Conservation (phyloP, 2,888 invertebrate genomes). For the Temnothorax rugatulus region DNA sequence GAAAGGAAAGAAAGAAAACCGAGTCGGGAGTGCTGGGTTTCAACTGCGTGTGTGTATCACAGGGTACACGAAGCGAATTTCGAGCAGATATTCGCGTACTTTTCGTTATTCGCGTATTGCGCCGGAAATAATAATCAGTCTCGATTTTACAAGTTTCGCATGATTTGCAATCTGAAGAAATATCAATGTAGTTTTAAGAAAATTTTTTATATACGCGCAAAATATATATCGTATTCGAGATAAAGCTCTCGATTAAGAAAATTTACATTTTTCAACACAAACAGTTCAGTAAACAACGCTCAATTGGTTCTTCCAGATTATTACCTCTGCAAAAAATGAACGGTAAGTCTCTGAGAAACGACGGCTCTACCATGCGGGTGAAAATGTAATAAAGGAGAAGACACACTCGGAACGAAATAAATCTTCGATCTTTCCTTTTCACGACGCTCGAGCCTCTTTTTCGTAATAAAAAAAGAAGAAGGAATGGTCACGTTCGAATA, state of each 20-base stretch:
- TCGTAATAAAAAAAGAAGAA: neutral
- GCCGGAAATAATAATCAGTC: conserved; percentile 2
- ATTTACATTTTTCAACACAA: conserved; percentile 15
- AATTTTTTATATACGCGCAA: neutral
- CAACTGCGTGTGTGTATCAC: neutral
- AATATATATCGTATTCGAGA: neutral
- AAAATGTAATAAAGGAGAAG: conserved; percentile 57
- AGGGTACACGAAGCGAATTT: neutral
- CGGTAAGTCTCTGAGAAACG: conserved; percentile 44
- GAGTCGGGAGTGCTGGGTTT: neutral
- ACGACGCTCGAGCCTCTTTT: conserved; percentile 5
- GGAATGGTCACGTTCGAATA: conserved; percentile 8
- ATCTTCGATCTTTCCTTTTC: conserved; percentile 49
- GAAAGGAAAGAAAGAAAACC: conserved; percentile 22
- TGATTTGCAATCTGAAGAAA: neutral
- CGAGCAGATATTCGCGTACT: neutral
- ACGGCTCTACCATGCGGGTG: conserved; percentile 29
- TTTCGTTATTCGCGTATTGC: neutral
- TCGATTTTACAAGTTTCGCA: neutral
- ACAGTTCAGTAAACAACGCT: conserved; percentile 42
- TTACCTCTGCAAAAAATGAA: conserved; percentile 56
- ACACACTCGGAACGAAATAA: conserved; percentile 52
- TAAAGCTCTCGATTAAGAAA: neutral
- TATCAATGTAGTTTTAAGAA: neutral
- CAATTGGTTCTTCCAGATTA: conserved; percentile 57